phyloP scores from a whole-genome alignment of 1,140 invertebrate species.

The Bombus vancouverensis region DNA sequence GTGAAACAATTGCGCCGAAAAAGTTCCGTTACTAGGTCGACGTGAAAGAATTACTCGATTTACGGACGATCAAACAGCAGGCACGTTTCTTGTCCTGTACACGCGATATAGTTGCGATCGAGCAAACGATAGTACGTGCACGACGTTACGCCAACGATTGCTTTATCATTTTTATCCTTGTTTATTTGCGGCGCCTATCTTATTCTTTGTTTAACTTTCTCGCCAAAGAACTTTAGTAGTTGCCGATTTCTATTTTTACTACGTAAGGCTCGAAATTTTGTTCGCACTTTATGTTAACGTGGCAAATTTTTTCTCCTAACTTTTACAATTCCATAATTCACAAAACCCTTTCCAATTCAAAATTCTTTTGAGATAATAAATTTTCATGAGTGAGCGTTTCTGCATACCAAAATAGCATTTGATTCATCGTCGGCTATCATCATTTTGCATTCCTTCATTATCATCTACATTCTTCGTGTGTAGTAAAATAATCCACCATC shows the following conservation, averaged over 20 bases:
- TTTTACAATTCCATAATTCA: not conserved
- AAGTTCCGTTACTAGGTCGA: constrained; percentile 25
- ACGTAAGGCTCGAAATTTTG: not conserved
- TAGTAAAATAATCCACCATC: not conserved
- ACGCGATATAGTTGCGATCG: not conserved
- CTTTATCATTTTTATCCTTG: not conserved
- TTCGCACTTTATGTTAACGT: not conserved
- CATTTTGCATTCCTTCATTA: not conserved
- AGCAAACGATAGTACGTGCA: not conserved
- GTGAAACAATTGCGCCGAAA: constrained; percentile 24
- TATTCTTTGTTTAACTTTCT: not conserved
- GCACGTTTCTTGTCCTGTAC: not conserved
- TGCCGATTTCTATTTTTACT: too few species aligned
- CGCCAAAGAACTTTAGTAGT: too few species aligned
- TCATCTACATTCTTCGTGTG: not conserved
- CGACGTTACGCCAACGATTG: not conserved
- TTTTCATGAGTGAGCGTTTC: not conserved
- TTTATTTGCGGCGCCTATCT: not conserved
- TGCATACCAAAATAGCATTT: not conserved
- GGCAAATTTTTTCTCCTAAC: too few species aligned
- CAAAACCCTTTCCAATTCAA: not conserved
- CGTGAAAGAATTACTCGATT: constrained; percentile 17
- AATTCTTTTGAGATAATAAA: not conserved
- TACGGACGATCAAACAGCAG: constrained; percentile 17
- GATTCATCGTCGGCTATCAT: not conserved